Percentiles rank a stretch among this genome's conserved stretches.
These are phyloP conservation scores for Embiotoca jacksoni DNA, from an alignment of 2,113 vertebrate species.

Conservation along the genomic window DNA sequence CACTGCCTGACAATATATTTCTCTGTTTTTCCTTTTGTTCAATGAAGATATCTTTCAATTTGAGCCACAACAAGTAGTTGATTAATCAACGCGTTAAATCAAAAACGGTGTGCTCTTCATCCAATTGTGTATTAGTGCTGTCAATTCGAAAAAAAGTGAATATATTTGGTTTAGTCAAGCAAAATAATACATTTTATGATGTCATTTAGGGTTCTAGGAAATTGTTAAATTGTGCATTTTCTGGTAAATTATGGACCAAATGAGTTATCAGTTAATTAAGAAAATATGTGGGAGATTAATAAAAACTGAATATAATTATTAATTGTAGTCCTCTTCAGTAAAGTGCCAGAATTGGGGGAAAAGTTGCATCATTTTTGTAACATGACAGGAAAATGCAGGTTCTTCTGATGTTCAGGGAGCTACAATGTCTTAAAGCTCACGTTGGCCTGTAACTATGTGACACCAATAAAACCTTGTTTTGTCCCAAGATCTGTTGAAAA, in stretches of 20 bases:
- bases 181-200: not conserved
- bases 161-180: no score
- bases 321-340: no score
- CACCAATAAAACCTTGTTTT: conserved; percentile 18
- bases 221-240: no score
- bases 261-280: no score
- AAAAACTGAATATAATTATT: no score
- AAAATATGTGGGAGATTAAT: no score
- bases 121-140: not conserved
- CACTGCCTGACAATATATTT: not conserved
- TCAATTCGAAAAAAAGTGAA: not conserved
- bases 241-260: no score
- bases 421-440: not conserved
- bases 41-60: not conserved
- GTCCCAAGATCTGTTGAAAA: not conserved
- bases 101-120: not conserved
- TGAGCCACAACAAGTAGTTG: not conserved
- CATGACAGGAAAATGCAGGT: not conserved
- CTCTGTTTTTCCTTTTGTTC: no score
- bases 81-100: not conserved
- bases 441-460: conserved; percentile 10
- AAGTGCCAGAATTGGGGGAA: no score
- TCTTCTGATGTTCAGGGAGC: conserved; percentile 3
- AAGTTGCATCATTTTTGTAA: no score
- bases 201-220: no score